Evolutionary conservation across 2,797 vertebrate species (phyloP).

Genomic region (Scyliorhinus canicula): DNA sequence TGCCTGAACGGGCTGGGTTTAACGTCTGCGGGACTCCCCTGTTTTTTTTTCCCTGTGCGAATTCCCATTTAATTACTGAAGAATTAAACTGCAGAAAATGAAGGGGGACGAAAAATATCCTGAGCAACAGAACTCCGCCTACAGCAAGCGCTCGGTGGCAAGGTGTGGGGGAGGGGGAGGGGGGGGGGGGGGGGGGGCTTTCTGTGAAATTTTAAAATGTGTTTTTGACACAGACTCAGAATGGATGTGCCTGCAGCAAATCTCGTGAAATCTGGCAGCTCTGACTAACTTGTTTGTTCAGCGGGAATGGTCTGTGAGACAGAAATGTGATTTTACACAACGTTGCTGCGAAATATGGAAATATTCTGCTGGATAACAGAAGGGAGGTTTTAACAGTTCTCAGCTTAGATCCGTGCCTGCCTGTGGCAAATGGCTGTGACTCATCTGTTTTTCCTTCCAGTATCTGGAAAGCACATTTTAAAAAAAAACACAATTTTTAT

Average conservation of each 20-base stretch:
- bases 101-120: background rate
- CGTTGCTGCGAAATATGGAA: slow-evolving; percentile 14
- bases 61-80: background rate
- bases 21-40: no score
- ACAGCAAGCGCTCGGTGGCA: background rate
- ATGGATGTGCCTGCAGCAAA: background rate
- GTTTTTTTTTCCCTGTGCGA: background rate
- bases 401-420: background rate
- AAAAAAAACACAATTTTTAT: background rate
- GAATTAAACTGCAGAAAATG: background rate
- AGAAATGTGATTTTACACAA: slow-evolving; percentile 12
- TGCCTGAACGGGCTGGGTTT: background rate
- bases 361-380: slow-evolving; percentile 21
- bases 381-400: slow-evolving; percentile 21
- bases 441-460: slow-evolving; percentile 33
- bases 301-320: slow-evolving; percentile 5
- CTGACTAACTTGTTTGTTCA: background rate
- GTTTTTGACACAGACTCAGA: background rate
- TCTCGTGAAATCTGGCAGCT: slow-evolving; percentile 30
- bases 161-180: no score
- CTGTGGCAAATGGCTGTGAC: slow-evolving; percentile 7
- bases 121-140: no score
- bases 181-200: no score
- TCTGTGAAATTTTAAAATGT: slow-evolving; percentile 1
- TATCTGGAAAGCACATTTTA: background rate